Percentiles rank a stretch among this genome's conserved stretches.
phyloP scores from a whole-genome alignment of 1,140 invertebrate species.

The Laodelphax striatellus region DNA sequence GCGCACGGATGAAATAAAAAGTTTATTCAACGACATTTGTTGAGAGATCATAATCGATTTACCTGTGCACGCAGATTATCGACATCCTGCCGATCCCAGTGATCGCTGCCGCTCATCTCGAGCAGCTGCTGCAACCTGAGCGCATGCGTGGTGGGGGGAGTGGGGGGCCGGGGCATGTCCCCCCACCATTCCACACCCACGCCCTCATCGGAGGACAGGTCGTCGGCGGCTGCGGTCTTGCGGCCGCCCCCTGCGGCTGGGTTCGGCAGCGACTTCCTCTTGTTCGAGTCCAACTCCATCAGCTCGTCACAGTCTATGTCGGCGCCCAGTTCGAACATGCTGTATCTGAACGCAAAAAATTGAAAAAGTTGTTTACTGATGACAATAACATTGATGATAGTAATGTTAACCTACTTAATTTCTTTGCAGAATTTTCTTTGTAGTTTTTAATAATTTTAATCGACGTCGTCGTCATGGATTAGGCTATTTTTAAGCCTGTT shows the following conservation, averaged over 20 bases:
- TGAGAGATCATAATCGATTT: too few relatives aligned
- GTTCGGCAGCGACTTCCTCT: conserved; percentile 13
- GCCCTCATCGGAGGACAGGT: conserved; percentile 21
- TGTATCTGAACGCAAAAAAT: conserved; percentile 38
- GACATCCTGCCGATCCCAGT: conserved; percentile 27
- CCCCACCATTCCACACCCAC: conserved; percentile 29
- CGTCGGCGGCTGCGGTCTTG: not conserved
- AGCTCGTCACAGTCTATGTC: conserved; percentile 34
- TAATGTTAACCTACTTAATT: too few relatives aligned
- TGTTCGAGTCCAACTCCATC: conserved; percentile 32
- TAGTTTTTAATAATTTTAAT: too few relatives aligned
- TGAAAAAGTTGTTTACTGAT: not conserved
- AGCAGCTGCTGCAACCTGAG: conserved; percentile 60
- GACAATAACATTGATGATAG: too few relatives aligned
- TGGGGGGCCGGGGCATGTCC: conserved; percentile 31
- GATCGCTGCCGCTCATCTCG: conserved; percentile 45
- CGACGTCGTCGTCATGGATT: too few relatives aligned
- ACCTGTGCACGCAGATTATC: conserved; percentile 26
- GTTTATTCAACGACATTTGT: too few relatives aligned
- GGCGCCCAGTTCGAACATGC: conserved; percentile 60
- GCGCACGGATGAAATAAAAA: too few relatives aligned
- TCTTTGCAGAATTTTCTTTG: too few relatives aligned
- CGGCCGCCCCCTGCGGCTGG: not conserved
- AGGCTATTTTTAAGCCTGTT: too few relatives aligned
- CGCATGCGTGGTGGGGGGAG: conserved; percentile 35